Evolutionary conservation across 2,888 invertebrate species (phyloP), one percentile per base, ranked within the genome.

Genomic region (Tipula helvola): DNA sequence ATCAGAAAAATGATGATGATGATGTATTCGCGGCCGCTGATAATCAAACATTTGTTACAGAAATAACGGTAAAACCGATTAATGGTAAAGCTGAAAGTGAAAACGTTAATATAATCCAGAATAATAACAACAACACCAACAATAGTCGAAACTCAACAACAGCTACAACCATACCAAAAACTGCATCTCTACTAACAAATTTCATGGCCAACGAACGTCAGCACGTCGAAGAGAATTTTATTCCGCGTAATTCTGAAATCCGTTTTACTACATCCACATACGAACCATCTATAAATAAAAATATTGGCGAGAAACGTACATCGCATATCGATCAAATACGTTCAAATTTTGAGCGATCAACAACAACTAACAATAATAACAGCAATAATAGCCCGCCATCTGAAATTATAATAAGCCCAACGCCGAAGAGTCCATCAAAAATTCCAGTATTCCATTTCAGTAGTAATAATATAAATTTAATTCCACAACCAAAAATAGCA

Each of bases 201-300:
- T 86, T 86, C 5, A 86, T 86, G 52, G n/a, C 52, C 1, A 52
- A 87, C 10, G 87, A 87, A 52, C 83, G 84, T 7, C 86, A 47
- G 13, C 86, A 87, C n/a, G 71, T 87, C 36, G 87, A 87, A 18
- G 87, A 87, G 10, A 87, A 88, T 84, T 88, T 93, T 89, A 88
- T 93, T 88, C 93, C 93, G 42, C 90, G 93, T 89, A 93, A 93
- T 90, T 92, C 93, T 87, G 93, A 93, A 88, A 94, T 94, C 88
- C 92, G 94, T 89, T 94, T 94, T 90, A 92, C 94, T 28, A 94
- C 94, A 41, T 93, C 94, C 0, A 94, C 94, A 12, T 94, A 94
- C 89, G 94, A 94, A 92, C 92, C 93, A 88, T 92, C 93, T 3
- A 71, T 85, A 3, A 41, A 83, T 28, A 84, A 86, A 18, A 42